These are phyloP conservation scores for Planiliza haematocheilus DNA, from an alignment of 2,113 vertebrate species.

Conservation along the genomic window DNA sequence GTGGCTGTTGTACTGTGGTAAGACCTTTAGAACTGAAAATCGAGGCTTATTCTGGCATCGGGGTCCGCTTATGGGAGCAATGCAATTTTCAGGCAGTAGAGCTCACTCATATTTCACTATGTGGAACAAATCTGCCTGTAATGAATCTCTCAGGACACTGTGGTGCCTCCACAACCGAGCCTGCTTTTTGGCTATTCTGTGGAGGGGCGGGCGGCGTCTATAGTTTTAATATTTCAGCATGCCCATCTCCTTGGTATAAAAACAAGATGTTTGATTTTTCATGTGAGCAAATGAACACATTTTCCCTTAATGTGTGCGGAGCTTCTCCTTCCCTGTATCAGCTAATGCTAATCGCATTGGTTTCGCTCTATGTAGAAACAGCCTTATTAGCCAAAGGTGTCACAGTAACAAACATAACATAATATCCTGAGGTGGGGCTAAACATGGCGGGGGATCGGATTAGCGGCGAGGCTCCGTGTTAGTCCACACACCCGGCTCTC, in stretches of 20 bases:
- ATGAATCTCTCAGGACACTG: slow-evolving; percentile 75
- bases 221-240: slow-evolving; percentile 64
- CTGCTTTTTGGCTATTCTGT: slow-evolving; percentile 50
- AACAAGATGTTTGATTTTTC: slow-evolving; percentile 16
- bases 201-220: slow-evolving; percentile 12
- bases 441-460: slow-evolving; percentile 72
- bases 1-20: slow-evolving; percentile 43
- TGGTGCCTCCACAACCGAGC: slow-evolving; percentile 59
- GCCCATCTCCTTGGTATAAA: slow-evolving; percentile 37
- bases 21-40: slow-evolving; percentile 46
- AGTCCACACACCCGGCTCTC: slow-evolving; percentile 46
- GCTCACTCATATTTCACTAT: slow-evolving; percentile 77
- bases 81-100: slow-evolving; percentile 67
- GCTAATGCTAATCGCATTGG: slow-evolving; percentile 62
- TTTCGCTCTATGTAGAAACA: slow-evolving; percentile 63
- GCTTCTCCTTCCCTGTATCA: slow-evolving; percentile 16
- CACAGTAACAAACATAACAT: slow-evolving; percentile 69
- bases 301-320: slow-evolving; percentile 19
- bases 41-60: slow-evolving; percentile 46
- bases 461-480: slow-evolving; percentile 62
- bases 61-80: slow-evolving; percentile 61
- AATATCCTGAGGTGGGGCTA: slow-evolving; percentile 74
- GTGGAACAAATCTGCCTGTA: slow-evolving; percentile 75
- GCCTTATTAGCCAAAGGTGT: slow-evolving; percentile 72
- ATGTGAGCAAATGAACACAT: slow-evolving; percentile 25